These are phyloP conservation scores for Chirona hameri DNA, from an alignment of 2,888 invertebrate genomes.

Conservation along the genomic window DNA sequence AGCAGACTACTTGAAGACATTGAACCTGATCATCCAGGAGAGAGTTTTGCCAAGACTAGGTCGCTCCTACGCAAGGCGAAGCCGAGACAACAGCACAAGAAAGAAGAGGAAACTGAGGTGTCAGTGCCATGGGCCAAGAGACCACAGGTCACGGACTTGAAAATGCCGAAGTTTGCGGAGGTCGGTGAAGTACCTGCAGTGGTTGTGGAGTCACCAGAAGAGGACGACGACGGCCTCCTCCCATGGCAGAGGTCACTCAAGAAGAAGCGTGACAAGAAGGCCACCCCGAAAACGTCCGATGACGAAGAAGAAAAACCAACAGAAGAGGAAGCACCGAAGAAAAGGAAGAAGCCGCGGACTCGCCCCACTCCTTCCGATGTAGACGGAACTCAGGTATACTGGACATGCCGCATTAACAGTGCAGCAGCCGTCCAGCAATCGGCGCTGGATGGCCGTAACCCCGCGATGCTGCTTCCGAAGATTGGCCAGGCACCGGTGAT, in stretches of 20 bases:
- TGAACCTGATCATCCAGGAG: not conserved
- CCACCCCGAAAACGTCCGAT: not conserved
- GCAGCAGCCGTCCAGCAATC: not conserved
- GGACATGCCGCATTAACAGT: not conserved
- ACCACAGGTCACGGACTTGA: not conserved
- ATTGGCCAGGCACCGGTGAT: not conserved
- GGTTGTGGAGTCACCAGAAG: not conserved
- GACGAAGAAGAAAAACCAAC: not conserved
- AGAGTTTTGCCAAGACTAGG: not conserved
- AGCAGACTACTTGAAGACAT: not conserved
- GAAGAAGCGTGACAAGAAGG: not conserved
- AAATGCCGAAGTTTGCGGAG: not conserved
- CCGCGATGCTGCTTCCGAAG: not conserved
- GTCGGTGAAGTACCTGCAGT: not conserved
- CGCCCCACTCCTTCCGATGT: not conserved
- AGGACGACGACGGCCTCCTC: not conserved
- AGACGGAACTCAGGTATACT: not conserved
- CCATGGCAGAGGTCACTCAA: not conserved
- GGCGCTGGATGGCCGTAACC: not conserved
- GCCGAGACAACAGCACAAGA: not conserved
- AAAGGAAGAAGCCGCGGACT: not conserved
- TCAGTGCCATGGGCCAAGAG: not conserved
- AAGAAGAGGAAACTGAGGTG: not conserved
- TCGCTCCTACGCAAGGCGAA: not conserved
- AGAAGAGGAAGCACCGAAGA: not conserved